Conservation (phyloP, 1,140 invertebrate genomes). For the Cydia strobilella region DNA sequence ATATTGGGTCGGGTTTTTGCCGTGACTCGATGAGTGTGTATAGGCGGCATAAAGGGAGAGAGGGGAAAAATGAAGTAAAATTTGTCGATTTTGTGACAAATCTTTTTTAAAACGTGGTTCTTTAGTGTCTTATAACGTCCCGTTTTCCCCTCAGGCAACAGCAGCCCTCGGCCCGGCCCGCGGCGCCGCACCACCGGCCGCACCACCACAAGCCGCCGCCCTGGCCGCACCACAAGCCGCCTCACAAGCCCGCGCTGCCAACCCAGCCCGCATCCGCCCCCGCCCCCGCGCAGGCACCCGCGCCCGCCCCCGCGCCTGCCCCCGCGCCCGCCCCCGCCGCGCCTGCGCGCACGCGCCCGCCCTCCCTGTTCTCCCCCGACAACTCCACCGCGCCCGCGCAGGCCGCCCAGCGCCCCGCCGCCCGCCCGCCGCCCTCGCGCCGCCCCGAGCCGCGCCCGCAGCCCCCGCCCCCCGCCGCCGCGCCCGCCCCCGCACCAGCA, state of each 20-base stretch:
- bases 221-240: constrained; percentile 60
- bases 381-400: constrained; percentile 61
- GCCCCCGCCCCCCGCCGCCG: constrained; percentile 35
- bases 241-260: constrained; percentile 49
- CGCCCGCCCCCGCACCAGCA: constrained; percentile 38
- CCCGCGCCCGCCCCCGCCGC: constrained; percentile 41
- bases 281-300: constrained; percentile 45
- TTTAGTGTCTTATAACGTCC: constrained; percentile 6
- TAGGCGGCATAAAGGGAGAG: too few relatives aligned
- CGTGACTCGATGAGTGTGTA: too few relatives aligned
- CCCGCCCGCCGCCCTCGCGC: constrained; percentile 45
- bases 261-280: constrained; percentile 39
- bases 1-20: too few relatives aligned
- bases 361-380: constrained; percentile 70
- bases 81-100: too few relatives aligned
- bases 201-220: constrained; percentile 52
- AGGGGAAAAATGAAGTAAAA: too few relatives aligned
- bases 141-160: constrained; percentile 33
- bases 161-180: constrained; percentile 39
- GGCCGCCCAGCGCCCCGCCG: constrained; percentile 52
- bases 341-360: constrained; percentile 62
- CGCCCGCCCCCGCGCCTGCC: constrained; percentile 39
- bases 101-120: too few relatives aligned
- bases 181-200: constrained; percentile 45
- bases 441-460: constrained; percentile 37